Percentiles rank a stretch among this genome's conserved stretches.
Conservation (phyloP, 92 coral and sea anemone species). For the Desmophyllum pertusum region DNA sequence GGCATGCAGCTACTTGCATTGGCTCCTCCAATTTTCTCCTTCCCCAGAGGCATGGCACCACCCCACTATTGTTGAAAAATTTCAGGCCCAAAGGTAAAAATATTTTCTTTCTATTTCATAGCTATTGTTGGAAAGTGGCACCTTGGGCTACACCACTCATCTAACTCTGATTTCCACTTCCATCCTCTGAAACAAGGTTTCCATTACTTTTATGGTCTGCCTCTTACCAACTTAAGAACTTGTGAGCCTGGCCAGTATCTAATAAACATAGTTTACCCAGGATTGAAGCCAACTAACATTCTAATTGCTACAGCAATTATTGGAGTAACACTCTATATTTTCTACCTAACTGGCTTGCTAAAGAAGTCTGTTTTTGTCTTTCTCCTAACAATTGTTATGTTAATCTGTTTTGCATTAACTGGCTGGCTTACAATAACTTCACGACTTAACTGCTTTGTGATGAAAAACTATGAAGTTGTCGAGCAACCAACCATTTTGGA, state of each 20-base stretch:
- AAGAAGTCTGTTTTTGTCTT: background rate
- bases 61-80: too few species aligned
- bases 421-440: background rate
- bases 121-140: slow-evolving; percentile 89
- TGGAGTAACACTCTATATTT: slow-evolving; percentile 30
- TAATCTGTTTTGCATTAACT: background rate
- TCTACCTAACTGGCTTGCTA: slow-evolving; percentile 15
- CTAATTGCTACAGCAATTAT: slow-evolving; percentile 34
- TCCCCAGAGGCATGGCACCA: too few species aligned
- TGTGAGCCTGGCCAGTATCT: slow-evolving; percentile 20
- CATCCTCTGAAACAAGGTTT: slow-evolving; percentile 82
- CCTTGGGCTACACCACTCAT: slow-evolving; percentile 68
- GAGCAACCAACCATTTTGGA: slow-evolving; percentile 77
- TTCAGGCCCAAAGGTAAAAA: too few species aligned
- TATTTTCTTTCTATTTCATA: background rate
- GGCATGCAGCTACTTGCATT: too few species aligned
- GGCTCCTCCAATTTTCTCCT: too few species aligned
- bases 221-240: slow-evolving; percentile 43
- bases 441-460: slow-evolving; percentile 51
- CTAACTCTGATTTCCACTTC: slow-evolving; percentile 60
- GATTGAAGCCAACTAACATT: slow-evolving; percentile 26
- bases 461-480: slow-evolving; percentile 78
- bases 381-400: background rate
- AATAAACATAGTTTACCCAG: slow-evolving; percentile 41
- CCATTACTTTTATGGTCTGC: slow-evolving; percentile 75